These are phyloP conservation scores for Ctenodactylus gundi DNA, from an alignment of 2,113 vertebrate species.

Conservation along the genomic window DNA sequence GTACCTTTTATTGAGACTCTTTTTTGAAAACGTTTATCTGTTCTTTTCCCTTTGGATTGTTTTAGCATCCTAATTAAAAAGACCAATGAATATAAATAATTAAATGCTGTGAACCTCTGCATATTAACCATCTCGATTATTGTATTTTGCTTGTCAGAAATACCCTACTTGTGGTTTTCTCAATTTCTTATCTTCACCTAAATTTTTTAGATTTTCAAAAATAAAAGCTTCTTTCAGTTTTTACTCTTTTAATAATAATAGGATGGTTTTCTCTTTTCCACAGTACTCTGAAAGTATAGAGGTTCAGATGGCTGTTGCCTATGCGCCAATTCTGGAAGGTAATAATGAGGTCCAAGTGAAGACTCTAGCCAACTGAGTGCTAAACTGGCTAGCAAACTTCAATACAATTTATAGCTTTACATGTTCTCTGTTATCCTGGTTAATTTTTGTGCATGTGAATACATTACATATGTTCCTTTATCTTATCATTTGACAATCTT, in stretches of 20 bases:
- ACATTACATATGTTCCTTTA: not conserved
- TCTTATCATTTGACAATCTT: not conserved
- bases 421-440: not conserved
- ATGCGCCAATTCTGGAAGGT: not conserved
- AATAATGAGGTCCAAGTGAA: not conserved
- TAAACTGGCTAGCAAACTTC: not conserved
- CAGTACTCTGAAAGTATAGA: not conserved
- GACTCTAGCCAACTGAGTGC: not conserved
- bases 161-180: not conserved
- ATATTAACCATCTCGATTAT: too few species aligned
- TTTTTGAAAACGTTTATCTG: too few species aligned
- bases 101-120: too few species aligned
- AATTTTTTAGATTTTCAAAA: not conserved
- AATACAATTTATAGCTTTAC: not conserved
- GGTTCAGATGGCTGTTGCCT: not conserved
- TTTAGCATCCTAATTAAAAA: too few species aligned
- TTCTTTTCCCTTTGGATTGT: too few species aligned
- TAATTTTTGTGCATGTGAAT: not conserved
- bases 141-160: too few species aligned
- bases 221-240: not conserved
- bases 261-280: not conserved
- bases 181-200: not conserved
- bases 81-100: too few species aligned
- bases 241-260: not conserved
- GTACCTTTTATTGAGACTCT: too few species aligned